These are phyloP conservation scores for Aphelocoma californica DNA, from an alignment of 2,797 vertebrate species.

Conservation along the genomic window DNA sequence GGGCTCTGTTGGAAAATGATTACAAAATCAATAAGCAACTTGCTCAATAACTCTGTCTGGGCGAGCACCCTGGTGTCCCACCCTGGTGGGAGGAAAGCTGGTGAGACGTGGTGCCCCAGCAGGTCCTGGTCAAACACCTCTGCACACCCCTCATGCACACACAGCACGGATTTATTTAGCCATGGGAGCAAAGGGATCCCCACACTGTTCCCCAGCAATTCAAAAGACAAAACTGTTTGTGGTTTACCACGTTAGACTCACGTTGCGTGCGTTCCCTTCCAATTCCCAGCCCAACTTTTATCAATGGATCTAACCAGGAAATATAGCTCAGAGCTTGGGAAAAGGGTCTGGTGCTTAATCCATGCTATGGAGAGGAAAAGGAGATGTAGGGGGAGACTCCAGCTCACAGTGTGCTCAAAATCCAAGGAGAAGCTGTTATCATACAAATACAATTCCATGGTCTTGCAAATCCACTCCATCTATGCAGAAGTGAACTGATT, in stretches of 20 bases:
- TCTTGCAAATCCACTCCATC: neutral
- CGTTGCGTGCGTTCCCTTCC: neutral
- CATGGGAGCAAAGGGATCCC: neutral
- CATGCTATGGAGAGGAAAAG: neutral
- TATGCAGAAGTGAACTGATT: neutral
- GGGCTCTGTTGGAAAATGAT: constrained; percentile 38
- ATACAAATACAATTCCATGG: neutral
- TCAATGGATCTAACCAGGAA: neutral
- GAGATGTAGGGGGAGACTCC: neutral
- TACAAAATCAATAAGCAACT: constrained; percentile 45
- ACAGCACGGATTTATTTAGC: neutral
- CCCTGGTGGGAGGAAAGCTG: neutral
- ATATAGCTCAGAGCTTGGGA: neutral
- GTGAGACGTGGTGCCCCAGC: neutral
- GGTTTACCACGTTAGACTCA: rapidly evolving
- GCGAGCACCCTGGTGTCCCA: neutral
- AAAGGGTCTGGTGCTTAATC: neutral
- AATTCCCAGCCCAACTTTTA: neutral
- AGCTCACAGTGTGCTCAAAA: neutral
- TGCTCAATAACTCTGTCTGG: constrained; percentile 13
- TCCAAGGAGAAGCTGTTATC: neutral
- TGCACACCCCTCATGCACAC: neutral
- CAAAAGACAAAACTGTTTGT: neutral
- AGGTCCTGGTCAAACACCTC: neutral
- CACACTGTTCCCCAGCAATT: neutral